Conservation (phyloP, 2,888 invertebrate species). For the Macrosiphum euphorbiae region DNA sequence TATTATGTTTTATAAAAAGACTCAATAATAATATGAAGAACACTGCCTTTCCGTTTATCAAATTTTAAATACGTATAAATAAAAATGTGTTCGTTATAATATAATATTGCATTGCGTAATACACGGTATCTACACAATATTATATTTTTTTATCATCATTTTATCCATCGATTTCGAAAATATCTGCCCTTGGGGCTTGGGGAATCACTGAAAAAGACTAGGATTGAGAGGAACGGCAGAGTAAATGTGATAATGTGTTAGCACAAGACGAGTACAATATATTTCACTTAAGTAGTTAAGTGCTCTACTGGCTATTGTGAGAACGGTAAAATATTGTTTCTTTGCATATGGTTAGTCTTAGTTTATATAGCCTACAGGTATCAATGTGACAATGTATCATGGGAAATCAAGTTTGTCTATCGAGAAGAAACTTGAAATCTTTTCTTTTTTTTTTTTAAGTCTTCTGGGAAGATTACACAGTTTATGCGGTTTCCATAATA, state of each 20-base stretch:
- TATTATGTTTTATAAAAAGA: not conserved
- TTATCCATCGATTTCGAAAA: not conserved
- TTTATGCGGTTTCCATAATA: not conserved
- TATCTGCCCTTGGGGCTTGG: not conserved
- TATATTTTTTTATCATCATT: not conserved
- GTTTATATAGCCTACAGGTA: not conserved
- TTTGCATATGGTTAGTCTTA: not conserved
- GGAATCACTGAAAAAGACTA: not conserved
- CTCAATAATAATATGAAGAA: not conserved
- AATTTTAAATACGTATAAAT: not conserved
- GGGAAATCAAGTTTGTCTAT: not conserved
- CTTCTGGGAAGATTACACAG: not conserved
- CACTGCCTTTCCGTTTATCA: not conserved
- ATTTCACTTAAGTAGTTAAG: not conserved
- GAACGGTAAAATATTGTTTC: not conserved
- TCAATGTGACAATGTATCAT: not conserved
- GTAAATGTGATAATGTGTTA: not conserved
- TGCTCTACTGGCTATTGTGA: not conserved
- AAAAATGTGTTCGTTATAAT: not conserved
- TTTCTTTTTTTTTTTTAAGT: too few species aligned
- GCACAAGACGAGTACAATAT: not conserved
- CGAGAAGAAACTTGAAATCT: not conserved
- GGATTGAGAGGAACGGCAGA: not conserved
- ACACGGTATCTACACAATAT: not conserved
- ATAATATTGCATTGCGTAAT: too few species aligned